Evolutionary conservation across 2,888 invertebrate species (phyloP).

Genomic region (Cosmia trapezina): DNA sequence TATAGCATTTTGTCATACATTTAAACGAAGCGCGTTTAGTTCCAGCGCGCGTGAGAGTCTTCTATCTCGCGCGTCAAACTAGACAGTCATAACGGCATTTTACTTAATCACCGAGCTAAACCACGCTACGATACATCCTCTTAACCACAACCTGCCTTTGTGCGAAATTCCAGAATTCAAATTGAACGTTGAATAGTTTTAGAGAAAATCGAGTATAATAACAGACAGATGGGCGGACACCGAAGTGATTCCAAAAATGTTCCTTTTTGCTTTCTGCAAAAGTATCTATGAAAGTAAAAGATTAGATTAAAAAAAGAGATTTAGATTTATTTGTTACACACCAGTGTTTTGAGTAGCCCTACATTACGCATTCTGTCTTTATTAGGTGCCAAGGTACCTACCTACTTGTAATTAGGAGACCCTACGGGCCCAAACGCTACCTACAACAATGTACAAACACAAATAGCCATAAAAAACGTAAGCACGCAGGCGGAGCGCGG

Average conservation of each 20-base stretch:
- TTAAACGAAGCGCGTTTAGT: too few relatives aligned
- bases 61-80: too few relatives aligned
- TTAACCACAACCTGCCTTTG: not conserved
- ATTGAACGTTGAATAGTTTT: not conserved
- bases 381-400: not conserved
- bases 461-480: constrained; percentile 53
- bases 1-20: too few relatives aligned
- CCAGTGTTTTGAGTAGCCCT: not conserved
- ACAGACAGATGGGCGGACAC: not conserved
- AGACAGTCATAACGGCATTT: too few relatives aligned
- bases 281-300: not conserved
- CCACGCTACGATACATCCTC: too few relatives aligned
- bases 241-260: not conserved
- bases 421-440: not conserved
- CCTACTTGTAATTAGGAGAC: not conserved
- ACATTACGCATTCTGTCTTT: not conserved
- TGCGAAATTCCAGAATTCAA: not conserved
- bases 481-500: constrained; percentile 51
- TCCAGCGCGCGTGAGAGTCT: too few relatives aligned
- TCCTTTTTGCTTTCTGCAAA: not conserved
- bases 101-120: too few relatives aligned
- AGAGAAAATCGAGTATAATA: not conserved
- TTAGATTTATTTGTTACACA: not conserved
- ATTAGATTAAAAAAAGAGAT: not conserved
- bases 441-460: constrained; percentile 41